A percentile compares a stretch with the other conserved stretches of the same genome.
Evolutionary conservation across 2,888 invertebrate genomes (phyloP).

Genomic region (Lutraria lutraria): DNA sequence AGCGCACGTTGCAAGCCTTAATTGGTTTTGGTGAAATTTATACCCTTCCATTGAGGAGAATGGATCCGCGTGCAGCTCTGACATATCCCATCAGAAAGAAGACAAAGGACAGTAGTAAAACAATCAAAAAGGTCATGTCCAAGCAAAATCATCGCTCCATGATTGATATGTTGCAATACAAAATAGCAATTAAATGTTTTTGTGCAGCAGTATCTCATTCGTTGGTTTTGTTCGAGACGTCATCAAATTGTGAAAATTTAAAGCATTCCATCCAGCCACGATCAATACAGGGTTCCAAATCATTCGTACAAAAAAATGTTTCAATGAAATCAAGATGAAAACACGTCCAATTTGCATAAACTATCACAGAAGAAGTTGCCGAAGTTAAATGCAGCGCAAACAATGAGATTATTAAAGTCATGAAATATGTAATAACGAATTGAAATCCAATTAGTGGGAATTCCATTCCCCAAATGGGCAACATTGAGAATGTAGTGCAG

Average conservation of each 20-base stretch:
- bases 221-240: background rate
- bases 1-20: background rate
- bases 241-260: background rate
- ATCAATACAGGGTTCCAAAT: background rate
- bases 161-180: slow-evolving; percentile 4
- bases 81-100: background rate
- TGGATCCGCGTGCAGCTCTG: background rate
- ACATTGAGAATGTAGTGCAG: too few relatives aligned
- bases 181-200: slow-evolving; percentile 14
- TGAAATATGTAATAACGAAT: background rate
- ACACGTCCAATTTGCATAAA: slow-evolving; percentile 7
- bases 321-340: background rate
- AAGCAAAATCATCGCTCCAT: background rate
- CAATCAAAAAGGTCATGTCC: background rate
- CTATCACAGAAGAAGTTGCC: background rate
- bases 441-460: too few relatives aligned
- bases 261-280: background rate
- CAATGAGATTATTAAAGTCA: background rate
- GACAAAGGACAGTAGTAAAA: background rate
- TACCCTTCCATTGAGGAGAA: background rate
- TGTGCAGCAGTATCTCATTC: background rate
- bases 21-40: background rate
- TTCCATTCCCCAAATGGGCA: too few relatives aligned
- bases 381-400: background rate
- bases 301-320: background rate